Conservation (phyloP, 1,140 invertebrate species). For the Cotesia typhae region DNA sequence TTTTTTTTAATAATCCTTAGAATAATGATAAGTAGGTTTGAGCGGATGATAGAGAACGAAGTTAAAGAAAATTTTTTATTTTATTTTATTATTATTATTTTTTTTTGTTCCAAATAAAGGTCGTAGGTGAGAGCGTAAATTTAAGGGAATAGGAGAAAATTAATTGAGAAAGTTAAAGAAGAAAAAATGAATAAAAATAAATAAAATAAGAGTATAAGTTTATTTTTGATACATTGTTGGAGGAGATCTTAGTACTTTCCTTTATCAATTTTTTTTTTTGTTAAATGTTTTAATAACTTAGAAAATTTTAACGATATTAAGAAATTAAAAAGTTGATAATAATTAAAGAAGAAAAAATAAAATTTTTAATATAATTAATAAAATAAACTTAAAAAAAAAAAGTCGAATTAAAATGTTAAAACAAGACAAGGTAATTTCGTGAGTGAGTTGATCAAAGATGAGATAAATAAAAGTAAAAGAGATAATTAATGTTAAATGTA, state of each 20-base stretch:
- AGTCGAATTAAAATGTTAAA: slow-evolving; percentile 15
- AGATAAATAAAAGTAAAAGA: slow-evolving; percentile 33
- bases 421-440: slow-evolving; percentile 28
- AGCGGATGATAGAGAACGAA: slow-evolving; percentile 32
- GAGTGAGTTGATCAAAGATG: slow-evolving; percentile 32
- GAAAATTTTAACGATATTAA: slow-evolving; percentile 64
- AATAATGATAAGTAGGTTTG: slow-evolving; percentile 16
- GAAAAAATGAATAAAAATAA: slow-evolving; percentile 42
- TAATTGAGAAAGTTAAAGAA: slow-evolving; percentile 30
- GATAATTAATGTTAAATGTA: slow-evolving; percentile 54
- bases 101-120: slow-evolving; percentile 20
- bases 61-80: slow-evolving; percentile 3
- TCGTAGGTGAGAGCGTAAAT: slow-evolving; percentile 15
- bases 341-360: slow-evolving; percentile 33
- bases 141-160: slow-evolving; percentile 21
- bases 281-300: slow-evolving; percentile 63
- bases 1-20: slow-evolving; percentile 10
- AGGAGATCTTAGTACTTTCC: slow-evolving; percentile 55
- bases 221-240: slow-evolving; percentile 67
- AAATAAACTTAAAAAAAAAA: slow-evolving; percentile 23
- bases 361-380: slow-evolving; percentile 45
- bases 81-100: neutral
- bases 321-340: slow-evolving; percentile 32
- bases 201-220: slow-evolving; percentile 56
- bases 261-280: slow-evolving; percentile 52